Evolutionary conservation across 2,888 invertebrate species (phyloP).

Genomic region (Drosophila silvestris): DNA sequence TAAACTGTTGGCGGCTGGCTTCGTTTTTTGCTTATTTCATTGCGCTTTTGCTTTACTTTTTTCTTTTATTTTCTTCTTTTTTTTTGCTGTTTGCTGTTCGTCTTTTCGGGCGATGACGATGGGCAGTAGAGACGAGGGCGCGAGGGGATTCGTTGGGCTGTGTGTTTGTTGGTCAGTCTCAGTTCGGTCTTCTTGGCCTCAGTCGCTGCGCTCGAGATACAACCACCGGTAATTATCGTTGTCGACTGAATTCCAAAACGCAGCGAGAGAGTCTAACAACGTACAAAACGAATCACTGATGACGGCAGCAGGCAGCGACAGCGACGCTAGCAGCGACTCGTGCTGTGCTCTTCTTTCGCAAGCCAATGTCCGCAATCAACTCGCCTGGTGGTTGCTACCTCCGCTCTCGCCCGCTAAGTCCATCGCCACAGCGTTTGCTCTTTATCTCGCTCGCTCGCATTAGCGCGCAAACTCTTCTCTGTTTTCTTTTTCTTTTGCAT

Average conservation of each 20-base stretch:
- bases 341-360: conserved; percentile 61
- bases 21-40: conserved; percentile 14
- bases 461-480: conserved; percentile 10
- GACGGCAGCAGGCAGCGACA: conserved; percentile 55
- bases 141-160: conserved; percentile 34
- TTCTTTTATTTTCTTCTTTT: background rate
- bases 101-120: conserved; percentile 15
- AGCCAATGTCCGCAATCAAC: conserved; percentile 2
- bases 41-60: conserved; percentile 3
- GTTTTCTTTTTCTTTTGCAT: conserved; percentile 15
- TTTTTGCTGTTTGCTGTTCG: conserved; percentile 15
- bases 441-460: conserved; percentile 54
- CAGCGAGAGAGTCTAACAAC: conserved; percentile 83
- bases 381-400: conserved; percentile 50
- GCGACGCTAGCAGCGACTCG: conserved; percentile 46
- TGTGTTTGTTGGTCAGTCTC: conserved; percentile 29
- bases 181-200: conserved; percentile 45
- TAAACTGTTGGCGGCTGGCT: conserved; percentile 11
- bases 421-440: conserved; percentile 16
- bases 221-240: conserved; percentile 85
- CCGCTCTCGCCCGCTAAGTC: conserved; percentile 35
- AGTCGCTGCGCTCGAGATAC: conserved; percentile 80
- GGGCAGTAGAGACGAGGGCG: conserved; percentile 20
- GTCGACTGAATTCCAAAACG: conserved; percentile 84
- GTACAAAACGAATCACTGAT: conserved; percentile 77